Percentiles rank a stretch among this genome's conserved stretches.
Evolutionary conservation across 1,140 invertebrate species (phyloP).

Genomic region (Zaprionus ornatus): DNA sequence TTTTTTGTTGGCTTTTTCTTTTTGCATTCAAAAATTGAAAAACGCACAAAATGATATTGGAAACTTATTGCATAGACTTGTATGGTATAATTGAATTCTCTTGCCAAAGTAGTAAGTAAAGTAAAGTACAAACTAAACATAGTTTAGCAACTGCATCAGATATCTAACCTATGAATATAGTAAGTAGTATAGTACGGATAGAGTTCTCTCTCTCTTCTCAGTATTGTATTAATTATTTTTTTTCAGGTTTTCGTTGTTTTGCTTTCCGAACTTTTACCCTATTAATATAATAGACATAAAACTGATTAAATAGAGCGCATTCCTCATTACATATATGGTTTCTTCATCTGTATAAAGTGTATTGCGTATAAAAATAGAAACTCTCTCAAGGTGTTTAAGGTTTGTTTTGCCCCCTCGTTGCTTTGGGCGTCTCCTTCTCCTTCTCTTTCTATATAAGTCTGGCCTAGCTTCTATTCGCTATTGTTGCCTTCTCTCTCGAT

Average conservation of each 20-base stretch:
- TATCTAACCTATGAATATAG: constrained; percentile 27
- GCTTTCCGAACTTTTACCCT: constrained; percentile 54
- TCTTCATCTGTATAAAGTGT: constrained; percentile 41
- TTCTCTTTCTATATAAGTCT: background rate
- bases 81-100: constrained; percentile 16
- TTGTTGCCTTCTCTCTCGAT: constrained; percentile 42
- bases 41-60: constrained; percentile 33
- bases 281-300: constrained; percentile 81
- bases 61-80: constrained; percentile 31
- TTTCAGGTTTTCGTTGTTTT: constrained; percentile 1
- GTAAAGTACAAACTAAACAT: constrained; percentile 32
- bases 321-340: constrained; percentile 23
- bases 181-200: constrained; percentile 1
- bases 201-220: background rate
- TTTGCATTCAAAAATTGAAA: constrained; percentile 35
- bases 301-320: constrained; percentile 46
- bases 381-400: constrained; percentile 41
- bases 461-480: constrained; percentile 69
- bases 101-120: background rate
- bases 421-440: constrained; percentile 7
- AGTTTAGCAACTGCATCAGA: constrained; percentile 31
- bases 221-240: constrained; percentile 12
- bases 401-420: constrained; percentile 7
- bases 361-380: constrained; percentile 76
- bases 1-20: constrained; percentile 32